These are phyloP conservation scores for Cotesia typhae DNA, from an alignment of 1,140 invertebrate species.

Conservation along the genomic window DNA sequence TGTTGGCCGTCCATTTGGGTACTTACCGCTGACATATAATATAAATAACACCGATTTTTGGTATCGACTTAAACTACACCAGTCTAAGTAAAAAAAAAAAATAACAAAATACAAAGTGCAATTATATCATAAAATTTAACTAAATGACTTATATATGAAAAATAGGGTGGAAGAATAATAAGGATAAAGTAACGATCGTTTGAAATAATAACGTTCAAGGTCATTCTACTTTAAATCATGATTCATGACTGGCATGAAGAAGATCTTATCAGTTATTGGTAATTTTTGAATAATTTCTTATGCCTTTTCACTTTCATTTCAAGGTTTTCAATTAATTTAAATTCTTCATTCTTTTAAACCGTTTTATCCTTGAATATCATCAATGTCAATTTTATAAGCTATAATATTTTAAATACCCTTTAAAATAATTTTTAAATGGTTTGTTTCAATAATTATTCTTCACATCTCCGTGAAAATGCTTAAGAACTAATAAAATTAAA, in stretches of 20 bases:
- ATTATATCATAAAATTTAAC: conserved; percentile 32
- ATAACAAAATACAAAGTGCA: background rate
- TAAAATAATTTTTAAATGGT: no score
- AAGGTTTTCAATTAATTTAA: conserved; percentile 13
- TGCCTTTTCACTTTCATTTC: conserved; percentile 1
- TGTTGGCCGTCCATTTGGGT: no score
- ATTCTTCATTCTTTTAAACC: background rate
- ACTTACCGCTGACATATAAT: background rate
- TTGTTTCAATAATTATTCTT: no score
- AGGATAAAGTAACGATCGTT: conserved; percentile 17
- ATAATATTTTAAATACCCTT: no score
- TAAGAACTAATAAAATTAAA: no score
- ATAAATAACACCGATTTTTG: background rate
- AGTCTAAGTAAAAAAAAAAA: background rate
- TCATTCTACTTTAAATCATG: conserved; percentile 22
- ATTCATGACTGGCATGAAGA: background rate
- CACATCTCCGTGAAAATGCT: no score
- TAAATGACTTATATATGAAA: conserved; percentile 17
- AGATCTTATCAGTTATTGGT: conserved; percentile 20
- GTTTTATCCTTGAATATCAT: no score
- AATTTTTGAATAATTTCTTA: background rate
- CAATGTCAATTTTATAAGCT: no score
- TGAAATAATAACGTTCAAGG: conserved; percentile 23
- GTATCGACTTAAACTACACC: background rate
- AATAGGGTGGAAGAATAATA: background rate